These are phyloP conservation scores for Eristalis intricaria DNA, from an alignment of 2,888 invertebrate species.

Conservation along the genomic window DNA sequence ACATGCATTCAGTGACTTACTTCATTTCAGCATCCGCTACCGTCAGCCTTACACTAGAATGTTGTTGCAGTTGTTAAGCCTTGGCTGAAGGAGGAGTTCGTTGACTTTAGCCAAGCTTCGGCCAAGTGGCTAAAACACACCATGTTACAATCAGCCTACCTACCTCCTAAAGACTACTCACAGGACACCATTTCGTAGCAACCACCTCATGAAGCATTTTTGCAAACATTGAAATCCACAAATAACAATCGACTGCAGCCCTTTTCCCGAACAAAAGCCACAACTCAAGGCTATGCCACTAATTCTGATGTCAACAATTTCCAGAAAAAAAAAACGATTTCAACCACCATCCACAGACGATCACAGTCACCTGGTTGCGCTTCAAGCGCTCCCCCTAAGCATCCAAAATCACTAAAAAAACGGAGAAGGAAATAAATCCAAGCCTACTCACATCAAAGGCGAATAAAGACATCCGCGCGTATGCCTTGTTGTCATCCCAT, in stretches of 20 bases:
- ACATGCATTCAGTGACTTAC: no score
- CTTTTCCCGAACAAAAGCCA: not conserved
- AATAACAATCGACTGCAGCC: not conserved
- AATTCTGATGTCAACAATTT: not conserved
- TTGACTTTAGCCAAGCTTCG: no score
- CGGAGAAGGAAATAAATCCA: not conserved
- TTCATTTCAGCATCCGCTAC: no score
- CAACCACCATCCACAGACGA: not conserved
- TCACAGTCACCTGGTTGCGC: not conserved
- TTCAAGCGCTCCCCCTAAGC: not conserved
- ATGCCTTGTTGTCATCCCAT: constrained; percentile 41
- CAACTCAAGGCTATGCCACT: not conserved
- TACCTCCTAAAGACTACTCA: no score
- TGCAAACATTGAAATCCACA: not conserved
- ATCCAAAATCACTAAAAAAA: constrained; percentile 34
- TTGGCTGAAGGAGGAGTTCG: no score
- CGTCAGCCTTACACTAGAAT: no score
- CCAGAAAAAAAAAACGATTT: not conserved
- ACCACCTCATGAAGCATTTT: no score
- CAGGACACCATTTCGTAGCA: no score
- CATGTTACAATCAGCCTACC: no score
- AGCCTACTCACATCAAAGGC: constrained; percentile 18
- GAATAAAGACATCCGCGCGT: constrained; percentile 53
- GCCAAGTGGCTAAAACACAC: no score
- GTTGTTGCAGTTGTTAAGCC: no score